phyloP scores from a whole-genome alignment of 1,140 invertebrate genomes.

The Bombus affinis region DNA sequence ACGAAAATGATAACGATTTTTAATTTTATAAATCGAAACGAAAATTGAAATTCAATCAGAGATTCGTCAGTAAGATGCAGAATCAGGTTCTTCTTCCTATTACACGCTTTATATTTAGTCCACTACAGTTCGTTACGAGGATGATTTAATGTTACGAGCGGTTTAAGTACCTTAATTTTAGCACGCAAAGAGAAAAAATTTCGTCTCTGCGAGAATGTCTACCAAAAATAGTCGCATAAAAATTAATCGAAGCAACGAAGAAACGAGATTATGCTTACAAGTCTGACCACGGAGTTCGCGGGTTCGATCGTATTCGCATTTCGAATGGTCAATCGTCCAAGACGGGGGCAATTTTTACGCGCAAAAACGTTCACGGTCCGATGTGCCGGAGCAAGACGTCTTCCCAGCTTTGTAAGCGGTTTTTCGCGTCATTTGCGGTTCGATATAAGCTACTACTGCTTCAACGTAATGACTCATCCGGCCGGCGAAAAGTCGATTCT shows the following conservation, averaged over 20 bases:
- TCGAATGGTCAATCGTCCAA: constrained; percentile 41
- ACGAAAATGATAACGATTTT: too few species aligned
- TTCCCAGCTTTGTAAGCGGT: constrained; percentile 25
- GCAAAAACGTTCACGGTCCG: constrained; percentile 31
- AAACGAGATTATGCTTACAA: not conserved
- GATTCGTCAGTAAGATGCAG: not conserved
- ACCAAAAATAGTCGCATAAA: not conserved
- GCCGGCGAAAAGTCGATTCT: constrained; percentile 34
- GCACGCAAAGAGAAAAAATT: not conserved
- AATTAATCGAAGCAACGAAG: not conserved
- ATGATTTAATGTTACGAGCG: too few species aligned
- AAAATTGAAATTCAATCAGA: too few species aligned
- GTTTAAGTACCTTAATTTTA: too few species aligned
- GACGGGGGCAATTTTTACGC: constrained; percentile 41
- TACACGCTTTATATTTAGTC: not conserved
- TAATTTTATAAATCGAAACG: too few species aligned
- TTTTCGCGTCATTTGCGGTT: constrained; percentile 52
- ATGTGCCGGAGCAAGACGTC: constrained; percentile 25
- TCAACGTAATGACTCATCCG: constrained; percentile 42
- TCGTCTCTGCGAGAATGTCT: too few species aligned
- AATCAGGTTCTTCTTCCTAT: not conserved
- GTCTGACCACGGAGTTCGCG: not conserved
- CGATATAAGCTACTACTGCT: constrained; percentile 37
- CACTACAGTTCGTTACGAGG: too few species aligned
- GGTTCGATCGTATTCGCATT: constrained; percentile 27